A percentile compares a stretch with the other conserved stretches of the same genome.
Evolutionary conservation across 1,140 invertebrate genomes (phyloP).

Genomic region (Drosophila santomea): DNA sequence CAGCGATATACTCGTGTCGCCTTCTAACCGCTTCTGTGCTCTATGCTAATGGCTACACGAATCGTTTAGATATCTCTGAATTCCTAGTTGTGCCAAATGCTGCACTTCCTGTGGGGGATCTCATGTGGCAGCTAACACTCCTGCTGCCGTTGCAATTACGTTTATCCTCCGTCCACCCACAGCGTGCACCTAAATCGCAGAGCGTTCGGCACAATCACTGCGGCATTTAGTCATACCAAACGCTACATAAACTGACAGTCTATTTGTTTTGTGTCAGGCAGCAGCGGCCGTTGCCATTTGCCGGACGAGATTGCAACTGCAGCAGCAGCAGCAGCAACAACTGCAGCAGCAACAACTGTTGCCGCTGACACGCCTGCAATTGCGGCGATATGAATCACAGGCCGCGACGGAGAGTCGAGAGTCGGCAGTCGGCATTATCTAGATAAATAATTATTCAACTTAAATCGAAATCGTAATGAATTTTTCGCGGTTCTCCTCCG

Average conservation of each 20-base stretch:
- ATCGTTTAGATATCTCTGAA: conserved; percentile 1
- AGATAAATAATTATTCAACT: conserved; percentile 83
- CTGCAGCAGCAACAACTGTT: conserved; percentile 34
- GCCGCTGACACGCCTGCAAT: conserved; percentile 77
- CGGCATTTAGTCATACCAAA: conserved; percentile 78
- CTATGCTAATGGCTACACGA: conserved; percentile 10
- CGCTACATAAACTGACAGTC: conserved; percentile 80
- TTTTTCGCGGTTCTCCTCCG: conserved; percentile 59
- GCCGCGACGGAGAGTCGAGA: conserved; percentile 14
- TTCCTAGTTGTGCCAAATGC: neutral
- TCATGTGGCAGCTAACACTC: conserved; percentile 28
- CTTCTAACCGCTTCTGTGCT: conserved; percentile 5
- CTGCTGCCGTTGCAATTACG: conserved; percentile 36
- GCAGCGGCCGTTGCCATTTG: conserved; percentile 56
- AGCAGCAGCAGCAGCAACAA: conserved; percentile 1
- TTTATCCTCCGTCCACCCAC: conserved; percentile 30
- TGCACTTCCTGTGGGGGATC: neutral
- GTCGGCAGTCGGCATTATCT: conserved; percentile 60
- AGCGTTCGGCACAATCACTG: conserved; percentile 52
- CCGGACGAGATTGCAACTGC: conserved; percentile 38
- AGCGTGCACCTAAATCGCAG: neutral
- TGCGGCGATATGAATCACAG: conserved; percentile 75
- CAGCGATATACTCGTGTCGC: neutral
- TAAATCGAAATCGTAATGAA: conserved; percentile 83
- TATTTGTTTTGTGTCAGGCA: conserved; percentile 78